Evolutionary conservation across 2,113 vertebrate genomes (phyloP).

Genomic region (Dasyurus viverrinus): DNA sequence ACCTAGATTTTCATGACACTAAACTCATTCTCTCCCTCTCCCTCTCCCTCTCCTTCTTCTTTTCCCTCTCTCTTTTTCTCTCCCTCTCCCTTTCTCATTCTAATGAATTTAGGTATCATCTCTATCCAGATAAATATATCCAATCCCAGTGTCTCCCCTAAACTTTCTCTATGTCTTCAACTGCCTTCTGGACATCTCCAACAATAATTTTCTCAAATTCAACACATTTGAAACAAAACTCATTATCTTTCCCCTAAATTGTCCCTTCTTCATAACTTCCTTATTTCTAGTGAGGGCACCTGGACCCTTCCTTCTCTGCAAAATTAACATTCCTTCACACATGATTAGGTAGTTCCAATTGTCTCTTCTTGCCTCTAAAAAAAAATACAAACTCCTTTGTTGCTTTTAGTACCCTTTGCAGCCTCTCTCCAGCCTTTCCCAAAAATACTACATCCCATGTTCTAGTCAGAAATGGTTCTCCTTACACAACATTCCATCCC

Average conservation of each 20-base stretch:
- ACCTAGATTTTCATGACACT: not conserved
- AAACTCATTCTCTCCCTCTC: too few relatives aligned
- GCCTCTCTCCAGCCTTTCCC: not conserved
- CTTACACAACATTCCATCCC: not conserved
- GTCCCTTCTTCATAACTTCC: not conserved
- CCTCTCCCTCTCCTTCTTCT: too few relatives aligned
- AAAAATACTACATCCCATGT: not conserved
- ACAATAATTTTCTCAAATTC: not conserved
- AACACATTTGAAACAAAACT: not conserved
- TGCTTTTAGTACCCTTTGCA: not conserved
- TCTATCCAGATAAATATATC: not conserved
- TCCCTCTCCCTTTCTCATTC: not conserved
- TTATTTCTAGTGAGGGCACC: not conserved
- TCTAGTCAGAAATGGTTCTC: not conserved
- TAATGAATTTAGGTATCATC: not conserved
- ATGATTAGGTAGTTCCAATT: not conserved
- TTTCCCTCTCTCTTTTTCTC: too few relatives aligned
- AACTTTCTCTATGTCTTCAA: not conserved
- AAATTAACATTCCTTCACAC: not conserved
- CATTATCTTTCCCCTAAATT: not conserved
- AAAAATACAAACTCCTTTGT: not conserved
- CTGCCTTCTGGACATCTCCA: not conserved
- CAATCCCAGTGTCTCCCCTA: not conserved
- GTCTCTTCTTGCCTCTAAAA: not conserved
- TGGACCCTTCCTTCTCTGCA: not conserved